Evolutionary conservation across 2,797 vertebrate species (phyloP).

Genomic region (Danionella dracula): DNA sequence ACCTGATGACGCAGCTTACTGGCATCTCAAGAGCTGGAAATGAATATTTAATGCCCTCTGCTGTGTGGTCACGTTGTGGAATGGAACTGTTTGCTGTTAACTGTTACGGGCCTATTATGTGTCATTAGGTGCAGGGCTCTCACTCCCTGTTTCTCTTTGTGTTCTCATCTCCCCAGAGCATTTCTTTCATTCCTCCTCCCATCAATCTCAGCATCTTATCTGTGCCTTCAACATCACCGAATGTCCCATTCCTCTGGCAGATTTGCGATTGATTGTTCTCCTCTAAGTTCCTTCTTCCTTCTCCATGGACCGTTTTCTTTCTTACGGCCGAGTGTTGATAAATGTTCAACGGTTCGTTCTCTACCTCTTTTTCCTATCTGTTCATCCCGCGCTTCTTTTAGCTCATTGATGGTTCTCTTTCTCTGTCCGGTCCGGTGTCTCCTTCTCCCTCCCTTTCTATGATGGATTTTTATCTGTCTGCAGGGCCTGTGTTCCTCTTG

Average conservation of each 20-base stretch:
- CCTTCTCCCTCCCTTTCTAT: conserved; percentile 36
- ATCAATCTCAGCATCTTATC: conserved; percentile 27
- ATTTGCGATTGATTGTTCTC: conserved; percentile 14
- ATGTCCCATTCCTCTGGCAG: conserved; percentile 2
- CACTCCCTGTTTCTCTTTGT: conserved; percentile 12
- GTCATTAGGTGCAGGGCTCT: conserved; percentile 36
- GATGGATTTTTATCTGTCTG: conserved; percentile 48
- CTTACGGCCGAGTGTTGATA: conserved; percentile 6
- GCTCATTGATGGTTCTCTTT: conserved; percentile 3
- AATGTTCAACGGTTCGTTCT: conserved; percentile 8
- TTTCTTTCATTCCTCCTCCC: conserved; percentile 8
- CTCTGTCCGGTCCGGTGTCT: conserved; percentile 25
- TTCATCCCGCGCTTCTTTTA: conserved; percentile 6
- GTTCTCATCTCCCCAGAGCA: conserved; percentile 21
- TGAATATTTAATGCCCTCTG: conserved; percentile 47
- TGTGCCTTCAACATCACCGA: conserved; percentile 12
- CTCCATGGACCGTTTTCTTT: not conserved
- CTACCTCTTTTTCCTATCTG: not conserved
- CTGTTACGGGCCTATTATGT: conserved; percentile 39
- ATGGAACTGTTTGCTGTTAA: conserved; percentile 36
- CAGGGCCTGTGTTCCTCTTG: conserved; percentile 27
- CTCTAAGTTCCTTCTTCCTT: conserved; percentile 3
- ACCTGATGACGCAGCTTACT: conserved; percentile 43
- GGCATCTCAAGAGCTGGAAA: conserved; percentile 42
- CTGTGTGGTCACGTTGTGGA: conserved; percentile 36